phyloP scores from a whole-genome alignment of 2,113 vertebrate genomes.

The Cyanoderma ruficeps region DNA sequence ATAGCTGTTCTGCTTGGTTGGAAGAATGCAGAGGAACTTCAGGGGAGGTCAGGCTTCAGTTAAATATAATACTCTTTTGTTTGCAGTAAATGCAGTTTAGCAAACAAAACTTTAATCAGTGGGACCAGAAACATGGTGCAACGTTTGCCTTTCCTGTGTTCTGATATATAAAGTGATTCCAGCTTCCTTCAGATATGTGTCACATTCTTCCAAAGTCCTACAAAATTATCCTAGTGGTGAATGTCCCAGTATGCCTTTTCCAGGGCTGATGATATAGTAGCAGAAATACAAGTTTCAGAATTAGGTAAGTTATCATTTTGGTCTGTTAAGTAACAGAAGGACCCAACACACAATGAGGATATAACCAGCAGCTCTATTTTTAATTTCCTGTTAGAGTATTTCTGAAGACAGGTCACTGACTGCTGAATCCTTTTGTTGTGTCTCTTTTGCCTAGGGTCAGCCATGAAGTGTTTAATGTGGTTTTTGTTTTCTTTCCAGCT shows the following conservation, averaged over 20 bases:
- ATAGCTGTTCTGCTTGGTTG: background rate
- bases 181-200: background rate
- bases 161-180: background rate
- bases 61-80: background rate
- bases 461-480: background rate
- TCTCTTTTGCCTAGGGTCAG: background rate
- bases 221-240: background rate
- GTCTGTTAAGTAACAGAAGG: background rate
- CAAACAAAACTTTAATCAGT: background rate
- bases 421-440: background rate
- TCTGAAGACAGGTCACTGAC: background rate
- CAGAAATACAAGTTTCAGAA: background rate
- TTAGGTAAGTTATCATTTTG: background rate
- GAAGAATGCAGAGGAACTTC: background rate
- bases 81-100: background rate
- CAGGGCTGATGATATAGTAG: background rate
- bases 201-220: background rate
- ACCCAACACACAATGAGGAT: background rate
- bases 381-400: background rate
- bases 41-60: background rate
- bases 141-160: background rate
- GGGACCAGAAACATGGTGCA: background rate
- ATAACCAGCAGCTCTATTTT: background rate
- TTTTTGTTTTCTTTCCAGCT: conserved; percentile 76
- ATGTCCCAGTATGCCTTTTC: background rate